Base-by-base conservation (phyloP, 2,113 vertebrate species). In the Andinoacara biseriatus region DNA sequence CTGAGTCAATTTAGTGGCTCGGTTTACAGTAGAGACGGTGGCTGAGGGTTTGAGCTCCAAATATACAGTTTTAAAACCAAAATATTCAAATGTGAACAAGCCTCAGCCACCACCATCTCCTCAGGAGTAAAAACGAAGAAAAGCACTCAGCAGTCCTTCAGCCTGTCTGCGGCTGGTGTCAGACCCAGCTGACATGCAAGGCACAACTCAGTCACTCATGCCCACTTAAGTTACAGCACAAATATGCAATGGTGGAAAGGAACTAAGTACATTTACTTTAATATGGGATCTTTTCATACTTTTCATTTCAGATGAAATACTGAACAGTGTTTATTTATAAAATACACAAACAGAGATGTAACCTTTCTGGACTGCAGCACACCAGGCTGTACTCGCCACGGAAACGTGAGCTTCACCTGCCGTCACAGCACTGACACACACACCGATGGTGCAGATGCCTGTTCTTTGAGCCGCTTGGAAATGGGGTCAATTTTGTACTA, bases 1-100 rank as follows among this genome's bases (percentile, higher is more conserved):
- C 49, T 49, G 4, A 35, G 80, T 10, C 26, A 63, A 83, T 74
- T 78, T 38, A 67, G 57, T 46, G 2, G 38, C 80, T 67, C 60
- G 81, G 46, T 82, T 78, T 54, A 52, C 67, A 72, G 18, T 14
- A 38, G 38, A 76, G 49, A 58, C 7, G n/a, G 61, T 24, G 82
- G 84, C 90, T 20, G 89, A 89, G 83, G 93, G 86, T 80, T 83
- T 26, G 54, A 86, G 80, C 83, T 94, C 92, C 90, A 95, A 92
- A 95, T 95, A 94, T 94, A 94, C 93, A 94, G 81, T 86, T 92
- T 84, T 87, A 22, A 46, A 90, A 89, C 86, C 91, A 94, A 93
- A 94, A 95, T 94, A 95, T 94, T 95, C 92, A 94, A 93, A 94
- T 91, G 80, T 89, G 86, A 92, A 82, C 43, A 62, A 83, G 87